Evolutionary conservation across 2,888 invertebrate species (phyloP).

Genomic region (Plemyria rubiginata): DNA sequence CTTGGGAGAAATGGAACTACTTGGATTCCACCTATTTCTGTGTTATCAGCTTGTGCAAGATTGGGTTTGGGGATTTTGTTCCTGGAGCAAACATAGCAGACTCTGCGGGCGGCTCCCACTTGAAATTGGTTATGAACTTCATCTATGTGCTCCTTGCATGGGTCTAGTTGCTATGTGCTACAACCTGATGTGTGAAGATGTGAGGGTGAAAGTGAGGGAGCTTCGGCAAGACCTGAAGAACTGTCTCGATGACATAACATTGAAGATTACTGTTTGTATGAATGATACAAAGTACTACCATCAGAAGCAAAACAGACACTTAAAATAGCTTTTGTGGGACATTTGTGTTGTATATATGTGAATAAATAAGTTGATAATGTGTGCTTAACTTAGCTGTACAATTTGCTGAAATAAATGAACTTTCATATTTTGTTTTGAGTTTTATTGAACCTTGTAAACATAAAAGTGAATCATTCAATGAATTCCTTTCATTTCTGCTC

Average conservation of each 20-base stretch:
- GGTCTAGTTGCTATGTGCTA: slow-evolving; percentile 96
- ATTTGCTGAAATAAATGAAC: slow-evolving; percentile 18
- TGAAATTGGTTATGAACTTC: slow-evolving; percentile 94
- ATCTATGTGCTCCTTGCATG: slow-evolving; percentile 93
- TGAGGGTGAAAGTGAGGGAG: slow-evolving; percentile 91
- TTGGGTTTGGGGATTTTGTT: slow-evolving; percentile 95
- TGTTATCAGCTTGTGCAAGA: slow-evolving; percentile 95
- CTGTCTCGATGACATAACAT: slow-evolving; percentile 91
- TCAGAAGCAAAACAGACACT: slow-evolving; percentile 72
- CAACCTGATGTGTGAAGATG: slow-evolving; percentile 95
- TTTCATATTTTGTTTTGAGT: neutral
- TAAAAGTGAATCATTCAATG: too few relatives aligned
- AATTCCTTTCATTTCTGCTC: too few relatives aligned
- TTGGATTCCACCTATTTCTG: slow-evolving; percentile 95
- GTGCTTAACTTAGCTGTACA: neutral
- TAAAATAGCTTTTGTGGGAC: slow-evolving; percentile 53
- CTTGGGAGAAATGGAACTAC: slow-evolving; percentile 95
- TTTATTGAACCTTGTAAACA: too few relatives aligned
- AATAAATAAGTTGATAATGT: neutral
- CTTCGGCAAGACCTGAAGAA: slow-evolving; percentile 90
- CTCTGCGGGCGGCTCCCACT: slow-evolving; percentile 89
- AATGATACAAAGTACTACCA: slow-evolving; percentile 82
- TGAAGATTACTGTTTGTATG: slow-evolving; percentile 88
- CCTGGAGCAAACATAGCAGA: slow-evolving; percentile 91
- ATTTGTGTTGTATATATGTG: neutral